Base-by-base conservation (phyloP, 2,888 invertebrate genomes). In the Eupithecia abbreviata region DNA sequence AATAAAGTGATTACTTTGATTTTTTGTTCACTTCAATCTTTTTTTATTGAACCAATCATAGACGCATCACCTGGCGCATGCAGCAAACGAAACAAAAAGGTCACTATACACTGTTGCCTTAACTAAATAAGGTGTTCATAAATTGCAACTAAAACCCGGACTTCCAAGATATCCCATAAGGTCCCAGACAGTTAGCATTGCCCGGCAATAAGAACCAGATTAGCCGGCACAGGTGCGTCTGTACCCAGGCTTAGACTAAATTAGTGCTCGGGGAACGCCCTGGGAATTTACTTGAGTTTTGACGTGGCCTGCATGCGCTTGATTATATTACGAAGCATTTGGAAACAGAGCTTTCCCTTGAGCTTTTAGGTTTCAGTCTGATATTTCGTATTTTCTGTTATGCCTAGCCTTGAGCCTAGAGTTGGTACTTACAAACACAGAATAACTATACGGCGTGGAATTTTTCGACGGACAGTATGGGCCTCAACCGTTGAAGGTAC, bases 141-240 rank as follows among this genome's bases (percentile, higher is more conserved):
- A 69, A 49, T 69, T 30, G 65, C 65, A 70, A 65, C 62, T 74
- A 51, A 62, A 55, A 71, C 51, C 77, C 69, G 15, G 43, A 72
- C 66, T 71, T 51, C 66, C 77, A 78, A 78, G 75, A 71, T 78
- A 78, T 73, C 65, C 74, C 78, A 75, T 68, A 78, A 73, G 75
- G 78, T 75, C 41, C 68, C 77, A 75, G 73, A 67, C 79, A 79
- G 75, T 81, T 79, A 79, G 81, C 84, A 84, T 80, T 78, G 80
- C 76, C 74, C 74, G 77, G 76, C 75, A 80, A 80, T 85, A 83
- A 85, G 82, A 79, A 82, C 75, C 80, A 85, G 83, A 86, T 87
- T 85, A 86, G 82, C 76, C 71, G 72, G 78, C 85, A 79, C 88
- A 89, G 89, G 88, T 88, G 88, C 71, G 80, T 76, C 72, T 71